Percentiles rank a stretch among this genome's conserved stretches.
phyloP scores from a whole-genome alignment of 2,113 vertebrate species.

The Sinosuthora webbiana region DNA sequence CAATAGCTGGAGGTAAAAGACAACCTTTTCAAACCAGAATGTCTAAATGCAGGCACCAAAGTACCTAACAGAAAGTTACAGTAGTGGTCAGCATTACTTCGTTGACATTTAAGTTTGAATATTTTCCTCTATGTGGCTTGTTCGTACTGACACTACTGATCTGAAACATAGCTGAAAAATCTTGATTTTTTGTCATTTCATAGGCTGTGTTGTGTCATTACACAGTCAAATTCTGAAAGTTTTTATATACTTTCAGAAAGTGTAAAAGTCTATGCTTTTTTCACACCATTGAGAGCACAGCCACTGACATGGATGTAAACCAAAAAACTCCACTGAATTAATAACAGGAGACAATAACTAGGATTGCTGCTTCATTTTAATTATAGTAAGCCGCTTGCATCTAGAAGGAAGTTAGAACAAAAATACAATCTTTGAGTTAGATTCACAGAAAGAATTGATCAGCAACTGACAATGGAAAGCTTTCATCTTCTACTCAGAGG shows the following conservation, averaged over 20 bases:
- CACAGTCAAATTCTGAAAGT: background rate
- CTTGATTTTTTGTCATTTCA: slow-evolving; percentile 3
- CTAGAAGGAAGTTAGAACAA: background rate
- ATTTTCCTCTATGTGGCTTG: background rate
- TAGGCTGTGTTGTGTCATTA: background rate
- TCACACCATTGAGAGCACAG: background rate
- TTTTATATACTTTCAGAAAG: background rate
- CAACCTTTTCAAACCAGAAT: slow-evolving; percentile 41
- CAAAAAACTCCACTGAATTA: background rate
- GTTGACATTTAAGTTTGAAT: background rate
- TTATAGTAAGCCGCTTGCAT: background rate
- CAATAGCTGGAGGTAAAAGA: slow-evolving; percentile 17
- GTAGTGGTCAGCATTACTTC: background rate
- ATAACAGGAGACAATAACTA: background rate
- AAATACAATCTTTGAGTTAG: background rate
- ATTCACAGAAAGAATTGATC: slow-evolving; percentile 28
- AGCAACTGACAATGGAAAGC: background rate
- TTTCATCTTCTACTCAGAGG: slow-evolving; percentile 6
- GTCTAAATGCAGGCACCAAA: background rate
- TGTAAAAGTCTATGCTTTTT: background rate
- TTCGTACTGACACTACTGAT: background rate
- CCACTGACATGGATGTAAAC: background rate
- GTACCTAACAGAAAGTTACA: background rate
- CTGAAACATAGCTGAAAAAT: background rate
- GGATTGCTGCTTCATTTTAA: background rate